Evolutionary conservation across 2,888 invertebrate genomes (phyloP).

Genomic region (Catocala fraxini): DNA sequence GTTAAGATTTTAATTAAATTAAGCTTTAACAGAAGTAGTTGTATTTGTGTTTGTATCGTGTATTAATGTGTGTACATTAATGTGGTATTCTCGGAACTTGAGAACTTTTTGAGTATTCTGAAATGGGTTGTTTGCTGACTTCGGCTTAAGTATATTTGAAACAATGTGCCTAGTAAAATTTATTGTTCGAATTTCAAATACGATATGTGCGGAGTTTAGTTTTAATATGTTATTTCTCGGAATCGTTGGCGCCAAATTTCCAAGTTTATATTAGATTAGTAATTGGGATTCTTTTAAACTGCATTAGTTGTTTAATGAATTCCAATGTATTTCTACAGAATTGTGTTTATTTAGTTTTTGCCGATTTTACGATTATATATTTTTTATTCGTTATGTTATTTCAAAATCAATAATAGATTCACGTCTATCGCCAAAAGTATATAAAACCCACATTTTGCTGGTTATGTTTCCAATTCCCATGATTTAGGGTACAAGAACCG

Average conservation of each 20-base stretch:
- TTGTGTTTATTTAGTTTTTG: too few species aligned
- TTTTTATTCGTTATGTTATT: too few species aligned
- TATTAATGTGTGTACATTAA: slow-evolving; percentile 13
- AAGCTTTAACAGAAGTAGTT: slow-evolving; percentile 9
- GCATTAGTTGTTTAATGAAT: too few species aligned
- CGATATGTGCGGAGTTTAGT: slow-evolving; percentile 5
- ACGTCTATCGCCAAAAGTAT: too few species aligned
- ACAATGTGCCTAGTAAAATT: slow-evolving; percentile 15
- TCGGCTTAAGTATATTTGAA: slow-evolving; percentile 18
- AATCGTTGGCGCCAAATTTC: neutral
- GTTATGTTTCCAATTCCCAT: too few species aligned
- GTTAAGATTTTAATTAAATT: slow-evolving; percentile 16
- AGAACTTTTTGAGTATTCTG: slow-evolving; percentile 11
- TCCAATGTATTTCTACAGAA: too few species aligned
- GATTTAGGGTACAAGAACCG: too few species aligned
- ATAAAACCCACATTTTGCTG: too few species aligned
- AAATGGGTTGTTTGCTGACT: slow-evolving; percentile 23
- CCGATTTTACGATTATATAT: too few species aligned
- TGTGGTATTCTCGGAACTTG: slow-evolving; percentile 15
- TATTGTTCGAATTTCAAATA: slow-evolving; percentile 12
- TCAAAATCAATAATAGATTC: too few species aligned
- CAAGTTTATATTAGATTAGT: too few species aligned
- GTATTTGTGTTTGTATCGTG: slow-evolving; percentile 16
- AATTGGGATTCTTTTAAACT: too few species aligned
- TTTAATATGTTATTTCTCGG: slow-evolving; percentile 10